Evolutionary conservation across 2,797 vertebrate species (phyloP).

Genomic region (Lemur catta): DNA sequence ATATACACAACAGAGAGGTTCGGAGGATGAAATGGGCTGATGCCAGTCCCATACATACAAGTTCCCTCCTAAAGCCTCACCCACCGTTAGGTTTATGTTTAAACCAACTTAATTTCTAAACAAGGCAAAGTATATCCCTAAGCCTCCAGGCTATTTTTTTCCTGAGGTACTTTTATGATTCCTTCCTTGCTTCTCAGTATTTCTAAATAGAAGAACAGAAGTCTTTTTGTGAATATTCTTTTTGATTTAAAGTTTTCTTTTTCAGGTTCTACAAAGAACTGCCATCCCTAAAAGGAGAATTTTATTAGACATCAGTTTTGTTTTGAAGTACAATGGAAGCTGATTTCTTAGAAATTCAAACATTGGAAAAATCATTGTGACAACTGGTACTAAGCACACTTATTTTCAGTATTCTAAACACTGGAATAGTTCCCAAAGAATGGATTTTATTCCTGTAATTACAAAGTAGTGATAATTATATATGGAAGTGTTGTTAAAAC

Average conservation of each 20-base stretch:
- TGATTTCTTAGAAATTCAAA: constrained; percentile 73
- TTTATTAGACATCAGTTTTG: constrained; percentile 69
- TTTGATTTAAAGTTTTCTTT: constrained; percentile 59
- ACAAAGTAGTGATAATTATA: constrained; percentile 75
- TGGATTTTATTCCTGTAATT: constrained; percentile 69
- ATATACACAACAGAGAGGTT: not conserved
- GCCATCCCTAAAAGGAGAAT: constrained; percentile 36
- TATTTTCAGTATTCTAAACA: constrained; percentile 65
- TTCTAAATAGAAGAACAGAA: constrained; percentile 55
- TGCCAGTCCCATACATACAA: too few relatives aligned
- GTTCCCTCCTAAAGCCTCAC: not conserved
- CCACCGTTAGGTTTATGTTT: not conserved
- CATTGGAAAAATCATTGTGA: constrained; percentile 57
- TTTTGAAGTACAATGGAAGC: constrained; percentile 66
- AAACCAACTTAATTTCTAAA: constrained; percentile 11
- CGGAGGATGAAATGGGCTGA: not conserved
- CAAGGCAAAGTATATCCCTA: not conserved
- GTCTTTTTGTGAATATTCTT: constrained; percentile 58
- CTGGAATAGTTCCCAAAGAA: constrained; percentile 70
- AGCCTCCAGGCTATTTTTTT: not conserved
- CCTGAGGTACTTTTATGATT: not conserved
- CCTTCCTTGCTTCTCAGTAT: constrained; percentile 12
- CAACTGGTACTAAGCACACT: constrained; percentile 53
- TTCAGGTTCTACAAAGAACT: constrained; percentile 59
- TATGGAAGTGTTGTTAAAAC: constrained; percentile 67